Conservation (phyloP, 2,888 invertebrate species). For the Tiphia femorata region DNA sequence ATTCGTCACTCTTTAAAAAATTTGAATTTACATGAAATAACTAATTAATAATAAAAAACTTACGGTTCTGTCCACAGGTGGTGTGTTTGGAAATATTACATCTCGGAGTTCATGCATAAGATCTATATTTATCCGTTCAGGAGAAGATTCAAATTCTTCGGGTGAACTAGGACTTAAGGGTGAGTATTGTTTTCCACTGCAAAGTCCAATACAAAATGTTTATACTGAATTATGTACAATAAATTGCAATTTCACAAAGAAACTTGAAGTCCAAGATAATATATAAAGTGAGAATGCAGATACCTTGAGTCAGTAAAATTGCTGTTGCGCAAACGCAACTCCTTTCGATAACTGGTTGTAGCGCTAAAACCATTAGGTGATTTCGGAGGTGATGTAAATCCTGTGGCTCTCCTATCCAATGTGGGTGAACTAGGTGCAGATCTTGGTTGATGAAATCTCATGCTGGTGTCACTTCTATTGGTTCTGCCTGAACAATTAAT, state of each 20-base stretch:
- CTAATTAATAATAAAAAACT: slow-evolving; percentile 58
- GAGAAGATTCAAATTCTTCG: slow-evolving; percentile 69
- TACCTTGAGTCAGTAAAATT: slow-evolving; percentile 62
- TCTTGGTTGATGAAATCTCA: slow-evolving; percentile 69
- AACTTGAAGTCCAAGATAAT: too few relatives aligned
- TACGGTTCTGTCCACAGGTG: slow-evolving; percentile 77
- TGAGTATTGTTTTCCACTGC: slow-evolving; percentile 67
- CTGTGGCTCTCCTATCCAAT: slow-evolving; percentile 70
- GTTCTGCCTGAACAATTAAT: slow-evolving; percentile 54
- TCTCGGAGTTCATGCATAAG: slow-evolving; percentile 78
- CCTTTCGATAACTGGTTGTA: slow-evolving; percentile 64
- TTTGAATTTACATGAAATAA: slow-evolving; percentile 8
- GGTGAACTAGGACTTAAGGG: slow-evolving; percentile 72
- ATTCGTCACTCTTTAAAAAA: background rate
- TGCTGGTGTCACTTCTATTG: slow-evolving; percentile 55
- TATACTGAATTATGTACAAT: background rate
- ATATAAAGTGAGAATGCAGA: slow-evolving; percentile 1
- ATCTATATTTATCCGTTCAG: slow-evolving; percentile 71
- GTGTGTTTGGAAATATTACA: slow-evolving; percentile 73
- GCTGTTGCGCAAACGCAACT: slow-evolving; percentile 61
- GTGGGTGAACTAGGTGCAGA: slow-evolving; percentile 80
- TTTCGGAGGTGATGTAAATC: slow-evolving; percentile 64
- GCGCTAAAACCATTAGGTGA: slow-evolving; percentile 63
- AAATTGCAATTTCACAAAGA: background rate
- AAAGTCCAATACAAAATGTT: background rate